phyloP scores from a whole-genome alignment of 2,797 vertebrate species.

The Gambusia yucatana region DNA sequence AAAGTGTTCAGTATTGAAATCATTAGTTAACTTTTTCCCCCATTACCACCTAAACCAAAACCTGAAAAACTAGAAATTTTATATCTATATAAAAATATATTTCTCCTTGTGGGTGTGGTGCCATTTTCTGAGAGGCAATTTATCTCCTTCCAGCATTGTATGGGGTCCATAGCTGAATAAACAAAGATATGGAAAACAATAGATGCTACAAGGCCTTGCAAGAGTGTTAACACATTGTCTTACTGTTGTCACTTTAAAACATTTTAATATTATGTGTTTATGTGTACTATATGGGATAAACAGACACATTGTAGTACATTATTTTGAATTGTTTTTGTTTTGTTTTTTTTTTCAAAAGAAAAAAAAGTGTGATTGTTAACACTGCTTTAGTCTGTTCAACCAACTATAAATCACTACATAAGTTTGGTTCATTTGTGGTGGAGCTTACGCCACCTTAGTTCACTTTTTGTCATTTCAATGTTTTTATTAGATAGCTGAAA shows the following conservation, averaged over 20 bases:
- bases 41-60: neutral
- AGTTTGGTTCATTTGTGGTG: neutral
- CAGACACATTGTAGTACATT: neutral
- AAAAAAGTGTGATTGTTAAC: neutral
- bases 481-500: neutral
- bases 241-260: neutral
- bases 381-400: neutral
- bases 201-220: neutral
- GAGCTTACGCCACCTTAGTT: neutral
- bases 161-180: neutral
- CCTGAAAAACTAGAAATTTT: neutral
- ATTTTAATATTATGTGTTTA: neutral
- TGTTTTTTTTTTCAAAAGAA: neutral
- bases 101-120: neutral
- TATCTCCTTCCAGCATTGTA: neutral
- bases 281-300: neutral
- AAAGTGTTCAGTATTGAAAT: slow-evolving; percentile 10
- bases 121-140: neutral
- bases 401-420: neutral
- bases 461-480: too few species aligned
- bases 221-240: neutral
- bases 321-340: neutral
- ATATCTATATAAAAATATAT: neutral
- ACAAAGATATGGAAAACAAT: neutral
- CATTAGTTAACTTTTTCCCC: neutral